These are phyloP conservation scores for Drosophila kokeensis DNA, from an alignment of 2,888 invertebrate genomes.

Conservation along the genomic window DNA sequence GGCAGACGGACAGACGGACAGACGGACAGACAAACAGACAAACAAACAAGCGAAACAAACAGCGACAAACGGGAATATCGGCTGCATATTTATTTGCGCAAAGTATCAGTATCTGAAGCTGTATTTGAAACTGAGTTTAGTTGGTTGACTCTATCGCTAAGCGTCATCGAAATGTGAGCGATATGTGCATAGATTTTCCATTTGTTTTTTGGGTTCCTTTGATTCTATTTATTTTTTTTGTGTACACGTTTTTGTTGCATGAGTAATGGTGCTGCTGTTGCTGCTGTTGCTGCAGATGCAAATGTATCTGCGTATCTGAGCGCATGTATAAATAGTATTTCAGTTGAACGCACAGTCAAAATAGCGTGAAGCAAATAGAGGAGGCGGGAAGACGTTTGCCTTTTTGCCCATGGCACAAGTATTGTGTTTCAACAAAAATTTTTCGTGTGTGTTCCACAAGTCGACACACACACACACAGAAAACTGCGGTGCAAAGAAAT, in stretches of 20 bases:
- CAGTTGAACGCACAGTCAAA: conserved; percentile 79
- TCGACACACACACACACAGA: conserved; percentile 59
- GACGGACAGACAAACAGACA: conserved; percentile 31
- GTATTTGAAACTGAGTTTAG: conserved; percentile 30
- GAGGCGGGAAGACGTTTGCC: conserved; percentile 46
- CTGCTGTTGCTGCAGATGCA: conserved; percentile 56
- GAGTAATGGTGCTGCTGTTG: conserved; percentile 64
- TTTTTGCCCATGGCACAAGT: conserved; percentile 36
- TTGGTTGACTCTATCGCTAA: conserved; percentile 64
- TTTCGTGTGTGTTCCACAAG: conserved; percentile 41
- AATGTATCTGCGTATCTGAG: conserved; percentile 58
- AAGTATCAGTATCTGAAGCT: conserved; percentile 56
- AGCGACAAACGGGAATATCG: conserved; percentile 26
- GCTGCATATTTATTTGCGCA: conserved; percentile 76
- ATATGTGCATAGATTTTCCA: conserved; percentile 66
- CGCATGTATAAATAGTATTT: conserved; percentile 80
- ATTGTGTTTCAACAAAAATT: conserved; percentile 72
- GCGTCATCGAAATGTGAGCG: conserved; percentile 75
- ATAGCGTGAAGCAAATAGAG: conserved; percentile 67
- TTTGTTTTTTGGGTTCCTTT: conserved; percentile 34
- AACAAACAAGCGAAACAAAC: conserved; percentile 2
- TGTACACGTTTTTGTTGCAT: conserved; percentile 54
- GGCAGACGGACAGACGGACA: conserved; percentile 38
- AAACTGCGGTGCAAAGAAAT: conserved; percentile 43
- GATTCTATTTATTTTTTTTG: neutral